Conservation (phyloP, 2,888 invertebrate genomes). For the Hydraecia micacea region DNA sequence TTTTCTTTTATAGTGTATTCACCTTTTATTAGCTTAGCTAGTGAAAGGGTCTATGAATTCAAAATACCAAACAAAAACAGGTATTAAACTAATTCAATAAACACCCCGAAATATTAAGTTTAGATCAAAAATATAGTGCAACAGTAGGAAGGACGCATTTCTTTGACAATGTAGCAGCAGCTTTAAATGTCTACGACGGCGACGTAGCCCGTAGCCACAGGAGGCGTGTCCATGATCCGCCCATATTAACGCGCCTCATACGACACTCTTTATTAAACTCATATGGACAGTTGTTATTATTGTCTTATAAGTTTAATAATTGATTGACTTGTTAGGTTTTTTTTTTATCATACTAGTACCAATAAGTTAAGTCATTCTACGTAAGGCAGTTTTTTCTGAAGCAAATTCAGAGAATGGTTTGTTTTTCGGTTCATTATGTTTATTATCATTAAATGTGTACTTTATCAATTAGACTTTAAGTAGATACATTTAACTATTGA, state of each 20-base stretch:
- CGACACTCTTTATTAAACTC: slow-evolving; percentile 72
- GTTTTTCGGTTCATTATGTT: slow-evolving; percentile 9
- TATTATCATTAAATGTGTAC: background rate
- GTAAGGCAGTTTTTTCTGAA: slow-evolving; percentile 16
- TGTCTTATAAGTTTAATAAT: slow-evolving; percentile 12
- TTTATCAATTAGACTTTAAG: background rate
- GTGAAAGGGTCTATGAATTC: background rate
- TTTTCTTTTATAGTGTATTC: background rate
- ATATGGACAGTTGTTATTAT: slow-evolving; percentile 48
- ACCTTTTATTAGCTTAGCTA: background rate
- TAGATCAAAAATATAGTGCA: background rate
- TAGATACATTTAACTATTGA: background rate
- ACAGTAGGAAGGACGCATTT: slow-evolving; percentile 2
- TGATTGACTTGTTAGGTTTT: slow-evolving; percentile 9
- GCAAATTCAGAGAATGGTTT: background rate
- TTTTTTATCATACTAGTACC: slow-evolving; percentile 3
- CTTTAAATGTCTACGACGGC: slow-evolving; percentile 75
- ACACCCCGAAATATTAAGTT: background rate
- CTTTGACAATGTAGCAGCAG: slow-evolving; percentile 10
- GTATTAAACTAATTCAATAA: background rate
- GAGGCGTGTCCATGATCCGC: slow-evolving; percentile 80
- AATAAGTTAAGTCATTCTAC: slow-evolving; percentile 17
- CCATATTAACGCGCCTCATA: slow-evolving; percentile 69
- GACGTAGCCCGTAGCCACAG: slow-evolving; percentile 76
- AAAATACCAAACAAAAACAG: background rate